Percentiles rank a stretch among this genome's conserved stretches.
Evolutionary conservation across 2,888 invertebrate genomes (phyloP).

Genomic region (Pyrgus malvae): DNA sequence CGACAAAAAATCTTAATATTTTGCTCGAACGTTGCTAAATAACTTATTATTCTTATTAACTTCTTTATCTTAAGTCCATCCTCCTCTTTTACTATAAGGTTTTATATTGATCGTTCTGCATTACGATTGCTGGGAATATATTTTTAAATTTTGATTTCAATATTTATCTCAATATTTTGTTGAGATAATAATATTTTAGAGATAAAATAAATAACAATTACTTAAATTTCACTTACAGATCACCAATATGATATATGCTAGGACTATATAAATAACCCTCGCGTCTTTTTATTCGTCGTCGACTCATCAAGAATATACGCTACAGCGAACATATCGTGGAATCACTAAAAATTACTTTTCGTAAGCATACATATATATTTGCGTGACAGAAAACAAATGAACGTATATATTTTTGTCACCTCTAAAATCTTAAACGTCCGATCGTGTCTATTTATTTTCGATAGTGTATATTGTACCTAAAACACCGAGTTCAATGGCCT

Average conservation of each 20-base stretch:
- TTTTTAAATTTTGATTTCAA: too few species aligned
- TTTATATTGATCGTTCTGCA: too few species aligned
- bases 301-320: not conserved
- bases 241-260: too few species aligned
- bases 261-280: too few species aligned
- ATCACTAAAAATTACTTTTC: slow-evolving; percentile 38
- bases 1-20: slow-evolving; percentile 19
- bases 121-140: too few species aligned
- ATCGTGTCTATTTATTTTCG: slow-evolving; percentile 38
- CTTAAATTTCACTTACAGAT: too few species aligned
- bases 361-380: slow-evolving; percentile 36
- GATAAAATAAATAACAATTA: too few species aligned
- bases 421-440: slow-evolving; percentile 40
- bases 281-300: not conserved
- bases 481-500: slow-evolving; percentile 62
- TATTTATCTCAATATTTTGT: too few species aligned
- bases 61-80: not conserved
- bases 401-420: slow-evolving; percentile 43
- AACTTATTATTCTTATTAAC: slow-evolving; percentile 4
- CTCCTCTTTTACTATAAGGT: too few species aligned
- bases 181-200: too few species aligned
- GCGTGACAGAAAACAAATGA: slow-evolving; percentile 44
- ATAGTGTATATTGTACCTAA: slow-evolving; percentile 53
- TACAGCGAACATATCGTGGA: slow-evolving; percentile 30
- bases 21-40: slow-evolving; percentile 6